Percentiles rank a stretch among this genome's conserved stretches.
phyloP scores from a whole-genome alignment of 2,797 vertebrate species.

The Cirrhinus mrigala region DNA sequence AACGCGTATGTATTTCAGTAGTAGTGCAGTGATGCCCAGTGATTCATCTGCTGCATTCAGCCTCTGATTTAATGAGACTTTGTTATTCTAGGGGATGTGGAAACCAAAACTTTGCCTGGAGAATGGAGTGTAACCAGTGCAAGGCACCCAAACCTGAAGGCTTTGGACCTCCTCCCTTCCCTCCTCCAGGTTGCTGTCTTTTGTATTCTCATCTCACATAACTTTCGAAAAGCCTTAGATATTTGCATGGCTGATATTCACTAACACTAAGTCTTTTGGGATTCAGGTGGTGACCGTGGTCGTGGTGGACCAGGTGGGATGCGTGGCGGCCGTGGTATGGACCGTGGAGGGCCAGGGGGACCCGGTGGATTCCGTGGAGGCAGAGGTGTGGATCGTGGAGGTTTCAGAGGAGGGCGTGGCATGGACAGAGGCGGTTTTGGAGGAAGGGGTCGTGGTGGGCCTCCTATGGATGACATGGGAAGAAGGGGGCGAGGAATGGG shows the following conservation, averaged over 20 bases:
- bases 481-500: conserved; percentile 80
- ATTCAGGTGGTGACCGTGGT: conserved; percentile 82
- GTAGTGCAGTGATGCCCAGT: not conserved
- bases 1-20: conserved; percentile 86
- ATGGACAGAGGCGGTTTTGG: conserved; percentile 86
- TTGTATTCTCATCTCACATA: not conserved
- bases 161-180: conserved; percentile 89
- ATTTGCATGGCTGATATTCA: not conserved
- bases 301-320: conserved; percentile 82
- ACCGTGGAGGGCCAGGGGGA: conserved; percentile 75
- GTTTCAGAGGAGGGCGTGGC: conserved; percentile 83
- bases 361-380: conserved; percentile 83
- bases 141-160: conserved; percentile 97
- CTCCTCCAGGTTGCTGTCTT: conserved; percentile 65
- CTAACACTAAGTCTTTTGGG: not conserved
- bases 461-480: conserved; percentile 86
- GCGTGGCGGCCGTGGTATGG: conserved; percentile 84
- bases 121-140: conserved; percentile 99
- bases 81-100: conserved; percentile 82
- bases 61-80: not conserved
- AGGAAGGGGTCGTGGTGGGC: conserved; percentile 74
- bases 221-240: not conserved
- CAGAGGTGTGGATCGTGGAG: conserved; percentile 81
- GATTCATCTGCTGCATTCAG: not conserved
- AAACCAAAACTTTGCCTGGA: conserved; percentile 98